Conservation (phyloP, 2,113 vertebrate genomes). For the Alligator sinensis region DNA sequence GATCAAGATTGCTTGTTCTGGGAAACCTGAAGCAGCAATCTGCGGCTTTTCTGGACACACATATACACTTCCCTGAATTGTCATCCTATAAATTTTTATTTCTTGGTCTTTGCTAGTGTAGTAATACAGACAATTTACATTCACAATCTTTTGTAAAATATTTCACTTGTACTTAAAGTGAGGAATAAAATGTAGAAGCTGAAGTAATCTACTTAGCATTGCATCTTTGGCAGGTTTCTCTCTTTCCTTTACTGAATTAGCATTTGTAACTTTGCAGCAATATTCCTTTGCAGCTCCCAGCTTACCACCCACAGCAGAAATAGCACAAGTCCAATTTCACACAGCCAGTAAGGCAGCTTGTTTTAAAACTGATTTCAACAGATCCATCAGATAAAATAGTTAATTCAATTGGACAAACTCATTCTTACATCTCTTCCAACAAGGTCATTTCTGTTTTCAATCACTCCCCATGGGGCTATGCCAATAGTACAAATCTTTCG, state of each 20-base stretch:
- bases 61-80: no score
- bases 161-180: no score
- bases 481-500: constrained; percentile 99
- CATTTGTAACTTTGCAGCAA: constrained; percentile 40
- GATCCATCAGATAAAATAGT: not conserved
- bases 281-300: not conserved
- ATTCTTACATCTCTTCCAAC: constrained; percentile 96
- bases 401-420: constrained; percentile 24
- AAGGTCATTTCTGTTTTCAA: constrained; percentile 98
- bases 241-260: not conserved
- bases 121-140: no score
- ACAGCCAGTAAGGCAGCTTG: not conserved
- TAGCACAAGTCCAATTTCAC: not conserved
- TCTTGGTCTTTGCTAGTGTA: not conserved
- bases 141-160: no score
- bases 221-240: no score
- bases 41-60: not conserved
- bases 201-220: no score
- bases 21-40: not conserved
- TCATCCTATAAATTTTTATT: not conserved
- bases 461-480: constrained; percentile 97
- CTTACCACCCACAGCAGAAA: not conserved
- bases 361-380: constrained; percentile 19
- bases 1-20: not conserved
- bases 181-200: no score